Evolutionary conservation across 1,140 invertebrate species (phyloP).

Genomic region (Philopotamus ludificatus): DNA sequence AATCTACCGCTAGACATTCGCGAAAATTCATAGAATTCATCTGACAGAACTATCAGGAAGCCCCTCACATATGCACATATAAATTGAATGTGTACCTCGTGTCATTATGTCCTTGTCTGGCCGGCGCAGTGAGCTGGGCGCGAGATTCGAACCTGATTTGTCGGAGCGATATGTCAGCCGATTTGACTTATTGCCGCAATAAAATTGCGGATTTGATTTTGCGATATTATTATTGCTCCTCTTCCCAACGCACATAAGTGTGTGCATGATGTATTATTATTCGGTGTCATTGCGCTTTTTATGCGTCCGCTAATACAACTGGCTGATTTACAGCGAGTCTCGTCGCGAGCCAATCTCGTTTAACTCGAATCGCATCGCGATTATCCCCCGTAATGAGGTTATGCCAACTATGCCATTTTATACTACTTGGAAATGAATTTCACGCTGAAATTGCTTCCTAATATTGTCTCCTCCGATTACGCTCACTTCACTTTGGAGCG

Average conservation of each 20-base stretch:
- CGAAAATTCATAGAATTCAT: too few relatives aligned
- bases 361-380: too few relatives aligned
- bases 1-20: too few relatives aligned
- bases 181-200: conserved; percentile 31
- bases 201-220: conserved; percentile 30
- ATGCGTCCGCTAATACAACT: conserved; percentile 14
- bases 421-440: background rate
- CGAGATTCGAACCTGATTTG: conserved; percentile 13
- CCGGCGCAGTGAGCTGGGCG: background rate
- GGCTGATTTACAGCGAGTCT: background rate
- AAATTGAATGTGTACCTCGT: background rate
- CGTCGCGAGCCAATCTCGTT: background rate
- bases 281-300: conserved; percentile 4
- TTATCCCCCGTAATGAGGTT: too few relatives aligned
- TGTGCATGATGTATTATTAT: conserved; percentile 21
- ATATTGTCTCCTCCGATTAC: conserved; percentile 3
- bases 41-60: too few relatives aligned
- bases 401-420: too few relatives aligned
- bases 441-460: conserved; percentile 13
- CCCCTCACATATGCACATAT: background rate
- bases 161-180: conserved; percentile 20
- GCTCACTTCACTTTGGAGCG: background rate
- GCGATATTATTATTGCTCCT: conserved; percentile 17
- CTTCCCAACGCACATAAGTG: background rate
- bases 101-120: background rate